Conservation (phyloP, 1,140 invertebrate genomes). For the Whitmania pigra region DNA sequence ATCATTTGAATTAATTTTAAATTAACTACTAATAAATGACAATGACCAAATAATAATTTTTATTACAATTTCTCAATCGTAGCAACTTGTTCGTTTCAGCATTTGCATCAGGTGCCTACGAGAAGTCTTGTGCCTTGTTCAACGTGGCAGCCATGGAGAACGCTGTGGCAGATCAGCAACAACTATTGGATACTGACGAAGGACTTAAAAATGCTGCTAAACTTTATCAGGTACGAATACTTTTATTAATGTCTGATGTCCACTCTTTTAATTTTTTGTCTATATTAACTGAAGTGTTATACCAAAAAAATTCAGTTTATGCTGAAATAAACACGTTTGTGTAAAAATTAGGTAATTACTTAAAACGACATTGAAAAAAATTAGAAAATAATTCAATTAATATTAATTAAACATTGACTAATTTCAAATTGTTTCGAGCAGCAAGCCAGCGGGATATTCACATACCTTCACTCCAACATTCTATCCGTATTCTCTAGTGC, state of each 20-base stretch:
- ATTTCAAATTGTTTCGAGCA: constrained; percentile 42
- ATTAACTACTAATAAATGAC: too few species aligned
- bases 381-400: too few species aligned
- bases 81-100: constrained; percentile 25
- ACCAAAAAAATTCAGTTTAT: too few species aligned
- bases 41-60: too few species aligned
- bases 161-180: constrained; percentile 69
- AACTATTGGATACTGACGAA: constrained; percentile 69
- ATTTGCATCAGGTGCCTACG: constrained; percentile 65
- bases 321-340: too few species aligned
- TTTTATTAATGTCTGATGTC: too few species aligned
- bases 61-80: too few species aligned
- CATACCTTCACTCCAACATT: constrained; percentile 70
- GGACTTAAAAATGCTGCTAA: constrained; percentile 84
- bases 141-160: constrained; percentile 91
- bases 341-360: too few species aligned
- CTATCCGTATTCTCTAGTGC: constrained; percentile 67
- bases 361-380: too few species aligned
- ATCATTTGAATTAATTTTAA: too few species aligned
- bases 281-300: too few species aligned
- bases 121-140: constrained; percentile 87
- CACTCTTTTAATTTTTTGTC: too few species aligned
- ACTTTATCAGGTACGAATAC: constrained; percentile 63
- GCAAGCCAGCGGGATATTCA: constrained; percentile 81
- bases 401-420: not conserved